phyloP scores from a whole-genome alignment of 2,888 invertebrate genomes.

The Drosophila aldrichi region DNA sequence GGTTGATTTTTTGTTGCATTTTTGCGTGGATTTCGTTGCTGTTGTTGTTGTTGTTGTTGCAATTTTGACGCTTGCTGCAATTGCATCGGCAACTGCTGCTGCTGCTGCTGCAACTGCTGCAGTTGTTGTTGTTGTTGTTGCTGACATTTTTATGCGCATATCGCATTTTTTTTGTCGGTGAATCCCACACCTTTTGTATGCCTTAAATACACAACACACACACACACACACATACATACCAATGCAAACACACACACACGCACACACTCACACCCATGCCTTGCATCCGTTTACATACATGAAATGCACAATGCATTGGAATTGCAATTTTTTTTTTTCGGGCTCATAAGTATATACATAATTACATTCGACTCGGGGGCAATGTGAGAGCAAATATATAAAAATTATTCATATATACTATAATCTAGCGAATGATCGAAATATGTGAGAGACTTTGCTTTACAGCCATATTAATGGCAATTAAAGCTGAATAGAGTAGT shows the following conservation, averaged over 20 bases:
- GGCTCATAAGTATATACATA: slow-evolving; percentile 34
- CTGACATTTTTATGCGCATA: slow-evolving; percentile 71
- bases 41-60: slow-evolving; percentile 56
- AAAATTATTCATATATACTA: neutral
- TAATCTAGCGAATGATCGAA: neutral
- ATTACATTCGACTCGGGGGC: slow-evolving; percentile 18
- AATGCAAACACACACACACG: slow-evolving; percentile 1
- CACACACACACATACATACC: slow-evolving; percentile 19
- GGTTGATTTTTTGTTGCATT: slow-evolving; percentile 76
- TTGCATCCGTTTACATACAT: slow-evolving; percentile 4
- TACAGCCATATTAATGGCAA: neutral
- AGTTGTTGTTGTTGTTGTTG: slow-evolving; percentile 47
- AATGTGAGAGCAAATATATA: neutral
- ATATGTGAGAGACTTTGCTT: neutral
- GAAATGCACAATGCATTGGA: slow-evolving; percentile 39
- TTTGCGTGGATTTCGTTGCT: slow-evolving; percentile 40
- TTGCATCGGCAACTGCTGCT: slow-evolving; percentile 61
- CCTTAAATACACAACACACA: slow-evolving; percentile 23
- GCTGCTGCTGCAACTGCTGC: slow-evolving; percentile 7
- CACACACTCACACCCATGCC: slow-evolving; percentile 10
- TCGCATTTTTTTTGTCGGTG: slow-evolving; percentile 76
- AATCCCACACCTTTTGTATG: slow-evolving; percentile 74
- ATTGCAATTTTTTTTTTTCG: slow-evolving; percentile 46
- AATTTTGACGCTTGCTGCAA: slow-evolving; percentile 73
- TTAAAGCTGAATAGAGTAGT: neutral